A percentile compares a stretch with the other conserved stretches of the same genome.
Conservation (phyloP, 2,888 invertebrate species). For the Ichneumoninae sp. region DNA sequence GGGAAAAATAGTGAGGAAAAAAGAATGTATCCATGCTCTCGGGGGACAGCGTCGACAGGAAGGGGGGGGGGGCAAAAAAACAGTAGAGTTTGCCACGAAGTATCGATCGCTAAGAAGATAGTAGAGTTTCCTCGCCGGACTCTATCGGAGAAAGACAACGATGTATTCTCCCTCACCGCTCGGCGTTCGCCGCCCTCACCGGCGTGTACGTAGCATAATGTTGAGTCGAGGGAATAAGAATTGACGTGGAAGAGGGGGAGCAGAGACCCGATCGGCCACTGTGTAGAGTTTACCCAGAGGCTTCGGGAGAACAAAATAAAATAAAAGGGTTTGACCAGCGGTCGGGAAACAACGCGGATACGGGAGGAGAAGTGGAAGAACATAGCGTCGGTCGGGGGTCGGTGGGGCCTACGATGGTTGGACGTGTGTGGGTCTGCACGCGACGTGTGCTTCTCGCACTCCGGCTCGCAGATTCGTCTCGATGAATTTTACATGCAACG, state of each 20-base stretch:
- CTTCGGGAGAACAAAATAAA: constrained; percentile 50
- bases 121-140: constrained; percentile 57
- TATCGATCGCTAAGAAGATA: constrained; percentile 48
- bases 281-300: constrained; percentile 69
- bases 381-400: constrained; percentile 31
- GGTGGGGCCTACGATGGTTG: constrained; percentile 5
- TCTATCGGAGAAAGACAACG: constrained; percentile 60
- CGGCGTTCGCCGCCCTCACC: constrained; percentile 65
- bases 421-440: constrained; percentile 68
- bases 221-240: constrained; percentile 76
- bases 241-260: constrained; percentile 64
- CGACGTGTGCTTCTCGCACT: constrained; percentile 69
- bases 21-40: constrained; percentile 28
- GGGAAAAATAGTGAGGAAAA: background rate
- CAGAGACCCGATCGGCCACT: constrained; percentile 68
- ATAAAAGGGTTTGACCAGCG: constrained; percentile 74
- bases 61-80: constrained; percentile 10
- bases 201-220: constrained; percentile 78
- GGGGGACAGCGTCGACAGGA: constrained; percentile 19
- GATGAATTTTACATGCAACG: constrained; percentile 75
- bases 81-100: constrained; percentile 38
- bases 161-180: constrained; percentile 67
- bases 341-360: constrained; percentile 41
- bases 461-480: constrained; percentile 71
- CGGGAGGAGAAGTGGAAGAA: constrained; percentile 61